Evolutionary conservation across 1,140 invertebrate species (phyloP).

Genomic region (Caenorhabditis elegans): DNA sequence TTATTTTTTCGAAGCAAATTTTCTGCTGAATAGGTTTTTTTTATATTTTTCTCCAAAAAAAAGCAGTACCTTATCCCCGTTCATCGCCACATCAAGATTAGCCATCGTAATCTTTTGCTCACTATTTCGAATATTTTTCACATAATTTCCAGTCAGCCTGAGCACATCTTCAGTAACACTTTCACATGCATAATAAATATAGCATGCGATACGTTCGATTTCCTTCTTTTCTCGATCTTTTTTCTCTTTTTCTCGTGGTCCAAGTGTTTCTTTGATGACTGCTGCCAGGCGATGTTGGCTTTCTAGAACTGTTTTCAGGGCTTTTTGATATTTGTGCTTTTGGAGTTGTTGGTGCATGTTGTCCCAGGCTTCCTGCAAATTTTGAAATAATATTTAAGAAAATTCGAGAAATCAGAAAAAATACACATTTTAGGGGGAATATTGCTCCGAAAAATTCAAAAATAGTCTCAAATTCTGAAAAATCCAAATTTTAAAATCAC

Average conservation of each 20-base stretch:
- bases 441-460: no score
- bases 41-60: background rate
- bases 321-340: slow-evolving; percentile 5
- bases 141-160: slow-evolving; percentile 47
- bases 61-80: slow-evolving; percentile 50
- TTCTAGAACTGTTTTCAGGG: background rate
- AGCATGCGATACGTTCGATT: slow-evolving; percentile 18
- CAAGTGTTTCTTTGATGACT: slow-evolving; percentile 11
- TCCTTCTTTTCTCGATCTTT: slow-evolving; percentile 34
- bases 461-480: no score
- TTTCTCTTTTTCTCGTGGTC: slow-evolving; percentile 24
- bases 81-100: slow-evolving; percentile 57
- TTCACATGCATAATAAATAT: slow-evolving; percentile 27
- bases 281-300: background rate
- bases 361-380: slow-evolving; percentile 34
- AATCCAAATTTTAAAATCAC: no score
- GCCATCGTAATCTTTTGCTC: slow-evolving; percentile 51
- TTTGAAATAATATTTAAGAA: no score
- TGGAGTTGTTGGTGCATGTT: slow-evolving; percentile 17
- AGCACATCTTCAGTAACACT: slow-evolving; percentile 37
- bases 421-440: no score
- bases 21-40: no score
- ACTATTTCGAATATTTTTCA: slow-evolving; percentile 54
- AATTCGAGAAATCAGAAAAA: no score
- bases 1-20: no score